Percentiles rank a stretch among this genome's conserved stretches.
phyloP scores from a whole-genome alignment of 1,140 invertebrate species.

The Campoletis sonorensis region DNA sequence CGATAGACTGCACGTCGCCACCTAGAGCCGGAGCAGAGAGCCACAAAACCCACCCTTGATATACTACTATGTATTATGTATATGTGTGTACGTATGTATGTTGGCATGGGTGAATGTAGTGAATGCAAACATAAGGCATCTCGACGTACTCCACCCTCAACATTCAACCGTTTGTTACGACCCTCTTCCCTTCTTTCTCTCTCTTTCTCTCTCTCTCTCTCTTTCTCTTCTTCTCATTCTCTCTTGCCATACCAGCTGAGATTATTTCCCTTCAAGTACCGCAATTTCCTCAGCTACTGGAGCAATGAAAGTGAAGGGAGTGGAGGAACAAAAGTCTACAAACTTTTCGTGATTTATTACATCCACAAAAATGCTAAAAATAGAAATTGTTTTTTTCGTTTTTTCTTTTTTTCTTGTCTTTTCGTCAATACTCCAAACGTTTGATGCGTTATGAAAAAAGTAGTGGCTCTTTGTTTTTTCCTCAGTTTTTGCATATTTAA shows the following conservation, averaged over 20 bases:
- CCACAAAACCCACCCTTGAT: not conserved
- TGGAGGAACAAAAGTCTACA: no score
- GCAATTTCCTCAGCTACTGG: not conserved
- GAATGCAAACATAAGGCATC: constrained; percentile 23
- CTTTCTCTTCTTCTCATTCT: not conserved
- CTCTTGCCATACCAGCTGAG: not conserved
- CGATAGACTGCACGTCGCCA: constrained; percentile 8
- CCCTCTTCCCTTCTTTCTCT: not conserved
- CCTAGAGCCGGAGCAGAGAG: not conserved
- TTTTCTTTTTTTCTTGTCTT: no score
- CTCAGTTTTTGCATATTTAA: no score
- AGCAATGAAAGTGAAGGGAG: not conserved
- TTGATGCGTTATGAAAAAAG: no score
- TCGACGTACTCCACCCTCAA: constrained; percentile 6
- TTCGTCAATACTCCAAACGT: no score
- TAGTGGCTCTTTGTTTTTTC: no score
- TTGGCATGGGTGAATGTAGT: not conserved
- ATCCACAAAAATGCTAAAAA: no score
- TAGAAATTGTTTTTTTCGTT: no score
- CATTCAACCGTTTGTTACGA: constrained; percentile 11
- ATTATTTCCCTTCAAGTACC: not conserved
- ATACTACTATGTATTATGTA: not conserved
- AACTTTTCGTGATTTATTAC: no score
- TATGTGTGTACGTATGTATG: not conserved
- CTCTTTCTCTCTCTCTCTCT: not conserved